Evolutionary conservation across 2,888 invertebrate species (phyloP).

Genomic region (Ormyrus pomaceus): DNA sequence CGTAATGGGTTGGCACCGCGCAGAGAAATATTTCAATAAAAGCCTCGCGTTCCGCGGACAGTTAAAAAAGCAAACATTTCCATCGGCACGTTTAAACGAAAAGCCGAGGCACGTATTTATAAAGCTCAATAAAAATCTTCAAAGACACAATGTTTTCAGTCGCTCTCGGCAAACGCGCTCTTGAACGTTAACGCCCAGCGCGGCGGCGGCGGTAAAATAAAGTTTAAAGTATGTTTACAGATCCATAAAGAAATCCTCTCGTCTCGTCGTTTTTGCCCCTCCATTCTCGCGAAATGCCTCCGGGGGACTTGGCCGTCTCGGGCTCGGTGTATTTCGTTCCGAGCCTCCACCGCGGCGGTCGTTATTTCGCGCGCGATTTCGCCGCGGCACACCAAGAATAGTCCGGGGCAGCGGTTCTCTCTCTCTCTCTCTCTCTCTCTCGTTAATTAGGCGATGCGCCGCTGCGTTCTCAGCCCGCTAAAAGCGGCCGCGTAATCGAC

Average conservation of each 20-base stretch:
- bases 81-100: too few relatives aligned
- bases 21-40: too few relatives aligned
- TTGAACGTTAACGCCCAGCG: constrained; percentile 16
- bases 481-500: constrained; percentile 41
- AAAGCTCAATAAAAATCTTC: too few relatives aligned
- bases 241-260: constrained; percentile 12
- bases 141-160: too few relatives aligned
- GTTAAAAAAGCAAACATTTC: too few relatives aligned
- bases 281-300: background rate
- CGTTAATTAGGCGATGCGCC: constrained; percentile 53
- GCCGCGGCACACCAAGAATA: constrained; percentile 36
- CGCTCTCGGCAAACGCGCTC: too few relatives aligned
- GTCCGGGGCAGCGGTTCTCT: background rate
- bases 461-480: constrained; percentile 3
- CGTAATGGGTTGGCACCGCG: too few relatives aligned
- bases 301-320: background rate
- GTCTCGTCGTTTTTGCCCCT: constrained; percentile 15
- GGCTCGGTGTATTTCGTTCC: background rate
- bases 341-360: background rate
- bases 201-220: constrained; percentile 1
- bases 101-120: too few relatives aligned
- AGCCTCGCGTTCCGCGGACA: too few relatives aligned
- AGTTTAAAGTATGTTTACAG: constrained; percentile 37
- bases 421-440: constrained; percentile 1
- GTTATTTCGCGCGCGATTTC: constrained; percentile 51